Percentiles rank a stretch among this genome's conserved stretches.
Conservation (phyloP, 1,140 invertebrate genomes). For the Antheraea mylitta region DNA sequence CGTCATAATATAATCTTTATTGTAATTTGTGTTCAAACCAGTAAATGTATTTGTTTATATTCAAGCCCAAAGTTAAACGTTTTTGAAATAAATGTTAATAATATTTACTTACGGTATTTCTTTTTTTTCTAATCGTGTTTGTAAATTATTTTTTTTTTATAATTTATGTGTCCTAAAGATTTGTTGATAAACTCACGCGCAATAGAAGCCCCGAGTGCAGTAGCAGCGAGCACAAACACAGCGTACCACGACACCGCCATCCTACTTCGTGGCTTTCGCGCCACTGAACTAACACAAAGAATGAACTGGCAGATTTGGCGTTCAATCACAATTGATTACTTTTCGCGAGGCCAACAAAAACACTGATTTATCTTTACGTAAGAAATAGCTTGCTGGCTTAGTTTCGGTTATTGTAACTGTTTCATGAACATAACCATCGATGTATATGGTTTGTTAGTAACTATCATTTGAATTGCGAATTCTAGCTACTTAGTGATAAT, state of each 20-base stretch:
- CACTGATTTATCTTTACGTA: conserved; percentile 10
- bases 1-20: too few relatives aligned
- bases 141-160: neutral
- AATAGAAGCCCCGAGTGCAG: conserved; percentile 62
- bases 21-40: too few relatives aligned
- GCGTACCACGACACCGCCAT: conserved; percentile 66
- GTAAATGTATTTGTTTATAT: too few relatives aligned
- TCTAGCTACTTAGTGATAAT: conserved; percentile 18
- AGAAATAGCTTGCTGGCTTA: neutral
- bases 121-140: neutral
- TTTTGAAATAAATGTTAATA: too few relatives aligned
- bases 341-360: conserved; percentile 13
- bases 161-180: neutral
- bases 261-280: conserved; percentile 50
- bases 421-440: neutral
- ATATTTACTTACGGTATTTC: too few relatives aligned
- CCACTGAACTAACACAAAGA: conserved; percentile 45
- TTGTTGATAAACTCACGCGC: conserved; percentile 51
- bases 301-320: conserved; percentile 41
- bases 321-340: conserved; percentile 58
- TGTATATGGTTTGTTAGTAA: neutral
- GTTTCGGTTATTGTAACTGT: neutral
- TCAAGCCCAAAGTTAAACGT: too few relatives aligned
- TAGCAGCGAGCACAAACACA: conserved; percentile 53
- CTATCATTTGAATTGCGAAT: neutral